These are phyloP conservation scores for Pediacus dermestoides DNA, from an alignment of 2,888 invertebrate genomes.

Conservation along the genomic window DNA sequence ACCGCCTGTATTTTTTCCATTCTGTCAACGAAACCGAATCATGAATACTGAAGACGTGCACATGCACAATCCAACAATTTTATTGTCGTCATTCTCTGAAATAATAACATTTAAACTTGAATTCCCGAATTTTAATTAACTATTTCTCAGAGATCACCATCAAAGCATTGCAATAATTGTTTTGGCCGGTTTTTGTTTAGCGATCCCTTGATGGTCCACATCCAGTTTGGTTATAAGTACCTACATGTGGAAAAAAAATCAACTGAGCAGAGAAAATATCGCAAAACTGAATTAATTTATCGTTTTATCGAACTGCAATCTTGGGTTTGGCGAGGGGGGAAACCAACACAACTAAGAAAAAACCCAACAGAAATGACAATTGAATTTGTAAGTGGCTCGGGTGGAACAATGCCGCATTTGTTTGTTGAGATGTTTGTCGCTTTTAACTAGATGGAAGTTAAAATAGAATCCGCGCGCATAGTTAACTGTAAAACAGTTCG, in stretches of 20 bases:
- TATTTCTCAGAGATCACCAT: slow-evolving; percentile 40
- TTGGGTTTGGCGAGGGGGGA: slow-evolving; percentile 19
- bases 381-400: slow-evolving; percentile 24
- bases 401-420: slow-evolving; percentile 24
- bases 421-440: slow-evolving; percentile 24
- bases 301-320: slow-evolving; percentile 21
- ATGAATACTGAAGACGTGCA: slow-evolving; percentile 28
- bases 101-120: slow-evolving; percentile 37
- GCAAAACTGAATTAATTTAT: slow-evolving; percentile 28
- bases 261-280: slow-evolving; percentile 26
- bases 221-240: slow-evolving; percentile 21
- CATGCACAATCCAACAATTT: slow-evolving; percentile 8
- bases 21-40: slow-evolving; percentile 22
- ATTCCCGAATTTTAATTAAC: slow-evolving; percentile 43
- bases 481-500: slow-evolving; percentile 27
- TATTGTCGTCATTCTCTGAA: slow-evolving; percentile 34
- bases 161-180: slow-evolving; percentile 18
- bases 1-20: slow-evolving; percentile 15
- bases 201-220: slow-evolving; percentile 19
- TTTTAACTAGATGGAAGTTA: slow-evolving; percentile 23
- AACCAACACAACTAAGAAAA: slow-evolving; percentile 11
- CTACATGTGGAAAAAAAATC: slow-evolving; percentile 24
- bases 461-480: slow-evolving; percentile 25
- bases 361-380: slow-evolving; percentile 18
- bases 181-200: slow-evolving; percentile 12